Evolutionary conservation across 2,113 vertebrate species (phyloP), one percentile per base, ranked within the genome.

Genomic region (Colossoma macropomum): DNA sequence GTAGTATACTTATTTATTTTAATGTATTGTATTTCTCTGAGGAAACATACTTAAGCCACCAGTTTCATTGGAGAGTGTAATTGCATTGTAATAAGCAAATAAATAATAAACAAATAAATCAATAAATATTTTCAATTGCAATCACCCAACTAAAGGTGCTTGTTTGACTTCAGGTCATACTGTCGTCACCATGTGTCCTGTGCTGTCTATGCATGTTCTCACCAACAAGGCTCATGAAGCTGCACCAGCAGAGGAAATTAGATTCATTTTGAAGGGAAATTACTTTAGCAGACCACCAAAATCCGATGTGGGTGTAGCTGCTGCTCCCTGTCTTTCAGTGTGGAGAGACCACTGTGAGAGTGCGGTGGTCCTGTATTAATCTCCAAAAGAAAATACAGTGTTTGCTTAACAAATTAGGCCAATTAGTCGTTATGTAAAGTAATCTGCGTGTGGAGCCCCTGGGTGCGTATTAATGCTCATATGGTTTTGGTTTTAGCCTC

Each of bases 381-480:
- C 83, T 79, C 76, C 85, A 27, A 69, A 84, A 89, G 84, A 88
- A 88, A 87, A 86, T 81, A 86, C 69, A 30, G 80, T 89, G 88
- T 90, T 90, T 90, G 86, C 83, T 81, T 84, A 87, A 90, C 82
- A 90, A 89, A 92, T 91, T 90, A 90, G 81, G 69, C 77, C 87
- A 87, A 89, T 92, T 92, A 90, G 87, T 76, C 23, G 70, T 84
- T 81, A 76, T 86, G 90, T 89, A 89, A 90, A 86, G 85, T 88
- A 75, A 90, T 90, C 87, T 84, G 77, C 52, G 27, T 63, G 74
- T 41, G 27, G 27, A 73, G 82, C 78, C 84, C 79, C 85, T 63
- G 66, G 41, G 81, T 82, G 81, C 54, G 38, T 82, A 85, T 87
- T 88, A 86, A 89, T 80, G 71, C 79, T 87, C 88, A 90, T 82